Evolutionary conservation across 2,113 vertebrate genomes (phyloP).

Genomic region (Otocyon megalotis): DNA sequence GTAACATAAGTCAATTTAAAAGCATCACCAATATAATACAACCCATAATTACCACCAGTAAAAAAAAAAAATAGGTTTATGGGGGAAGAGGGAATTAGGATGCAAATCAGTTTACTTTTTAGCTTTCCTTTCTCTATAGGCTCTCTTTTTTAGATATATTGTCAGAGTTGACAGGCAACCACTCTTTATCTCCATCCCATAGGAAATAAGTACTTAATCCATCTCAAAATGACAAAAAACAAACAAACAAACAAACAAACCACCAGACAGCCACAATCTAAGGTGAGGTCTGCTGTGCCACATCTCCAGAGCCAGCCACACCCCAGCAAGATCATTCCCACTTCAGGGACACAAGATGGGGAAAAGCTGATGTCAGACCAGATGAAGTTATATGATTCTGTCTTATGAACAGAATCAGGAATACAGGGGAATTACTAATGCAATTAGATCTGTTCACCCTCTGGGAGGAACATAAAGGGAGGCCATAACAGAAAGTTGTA

Average conservation of each 20-base stretch:
- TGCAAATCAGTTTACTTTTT: background rate
- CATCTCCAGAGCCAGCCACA: background rate
- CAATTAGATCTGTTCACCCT: slow-evolving; percentile 52
- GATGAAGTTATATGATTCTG: slow-evolving; percentile 62
- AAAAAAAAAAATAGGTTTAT: background rate
- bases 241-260: background rate
- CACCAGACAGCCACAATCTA: background rate
- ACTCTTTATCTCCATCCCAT: background rate
- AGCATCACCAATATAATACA: background rate
- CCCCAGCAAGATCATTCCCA: slow-evolving; percentile 1
- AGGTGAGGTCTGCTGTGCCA: background rate
- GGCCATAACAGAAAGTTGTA: slow-evolving; percentile 41
- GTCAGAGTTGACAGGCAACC: slow-evolving; percentile 23
- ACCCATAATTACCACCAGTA: slow-evolving; percentile 1
- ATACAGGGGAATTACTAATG: slow-evolving; percentile 43
- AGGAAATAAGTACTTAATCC: background rate
- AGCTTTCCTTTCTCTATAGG: background rate
- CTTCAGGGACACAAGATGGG: slow-evolving; percentile 52
- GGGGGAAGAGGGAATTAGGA: background rate
- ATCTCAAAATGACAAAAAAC: slow-evolving; percentile 5
- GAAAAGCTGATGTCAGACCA: slow-evolving; percentile 70
- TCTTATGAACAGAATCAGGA: slow-evolving; percentile 62
- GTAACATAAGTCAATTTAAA: slow-evolving; percentile 37
- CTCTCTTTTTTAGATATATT: background rate
- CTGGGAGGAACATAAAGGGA: background rate